These are phyloP conservation scores for Coturnix japonica DNA, from an alignment of 2,113 vertebrate genomes.

Conservation along the genomic window DNA sequence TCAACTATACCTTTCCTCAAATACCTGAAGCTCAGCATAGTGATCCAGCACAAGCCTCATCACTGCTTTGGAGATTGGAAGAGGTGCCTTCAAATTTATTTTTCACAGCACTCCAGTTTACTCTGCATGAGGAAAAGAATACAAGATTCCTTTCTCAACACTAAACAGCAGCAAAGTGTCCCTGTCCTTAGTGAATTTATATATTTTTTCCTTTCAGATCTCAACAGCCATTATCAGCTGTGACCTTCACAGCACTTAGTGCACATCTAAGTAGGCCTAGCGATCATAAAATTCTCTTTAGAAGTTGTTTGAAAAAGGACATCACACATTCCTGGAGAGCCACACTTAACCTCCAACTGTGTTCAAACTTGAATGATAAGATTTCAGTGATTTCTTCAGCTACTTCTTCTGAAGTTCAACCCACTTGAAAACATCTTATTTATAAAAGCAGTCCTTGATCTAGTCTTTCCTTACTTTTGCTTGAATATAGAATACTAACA, in stretches of 20 bases:
- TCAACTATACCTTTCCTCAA: neutral
- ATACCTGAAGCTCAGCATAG: neutral
- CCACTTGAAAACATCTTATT: neutral
- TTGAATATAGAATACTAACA: neutral
- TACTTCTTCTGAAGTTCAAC: neutral
- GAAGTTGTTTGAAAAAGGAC: neutral
- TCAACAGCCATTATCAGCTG: neutral
- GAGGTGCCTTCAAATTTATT: neutral
- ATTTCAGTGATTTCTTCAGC: neutral
- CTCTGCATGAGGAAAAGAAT: rapidly evolving
- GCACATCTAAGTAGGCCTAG: neutral
- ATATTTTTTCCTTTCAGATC: neutral
- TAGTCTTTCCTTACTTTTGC: neutral
- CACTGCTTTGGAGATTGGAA: neutral
- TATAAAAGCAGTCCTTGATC: neutral
- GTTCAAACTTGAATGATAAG: neutral
- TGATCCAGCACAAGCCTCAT: neutral
- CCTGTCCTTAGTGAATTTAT: neutral
- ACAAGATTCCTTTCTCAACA: neutral
- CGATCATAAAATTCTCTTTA: neutral
- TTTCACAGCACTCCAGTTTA: neutral
- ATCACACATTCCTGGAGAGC: neutral
- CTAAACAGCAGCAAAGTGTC: neutral
- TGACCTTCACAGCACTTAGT: neutral
- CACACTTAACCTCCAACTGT: neutral